Evolutionary conservation across 2,113 vertebrate genomes (phyloP), one percentile per base, ranked within the genome.

Genomic region (Macquaria australasica): DNA sequence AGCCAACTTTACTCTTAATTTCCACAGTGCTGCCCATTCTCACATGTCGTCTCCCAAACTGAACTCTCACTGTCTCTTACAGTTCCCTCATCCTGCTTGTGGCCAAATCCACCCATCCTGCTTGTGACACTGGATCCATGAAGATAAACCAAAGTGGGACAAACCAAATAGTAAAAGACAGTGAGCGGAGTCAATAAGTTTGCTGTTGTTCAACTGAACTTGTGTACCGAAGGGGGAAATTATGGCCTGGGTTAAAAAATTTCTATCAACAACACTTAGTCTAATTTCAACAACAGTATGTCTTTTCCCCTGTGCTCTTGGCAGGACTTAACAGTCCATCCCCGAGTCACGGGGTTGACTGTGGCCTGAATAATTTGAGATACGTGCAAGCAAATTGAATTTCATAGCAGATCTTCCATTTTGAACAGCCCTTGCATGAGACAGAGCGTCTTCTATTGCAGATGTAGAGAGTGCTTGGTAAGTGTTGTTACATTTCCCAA

Each of bases 351-450:
- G 76, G 82, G 90, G 84, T 59, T 77, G 58, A 86, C 68, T 83
- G 77, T 31, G 71, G 59, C 63, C 81, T 37, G 66, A 83, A 90
- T 84, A 62, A 91, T 88, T 86, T 82, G 34, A 81, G 80, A 90
- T 83, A 62, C 23, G 28, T 63, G 84, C 58, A 53, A 86, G 83
- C 55, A 82, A 91, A 89, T 85, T 89, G 31, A 87, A 92, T 92
- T 89, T 91, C 72, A 81, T 66, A 80, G 79, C 53, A 82, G 39
- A 50, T 80, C 67, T 84, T 82, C 37, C 62, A 83, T 74, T 84
- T 77, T 84, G 39, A 88, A 66, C 55, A 81, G 78, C 76, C 73
- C 71, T 83, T 64, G 74, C 79, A 82, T 64, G 3, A 85, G 53
- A 75, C 81, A 70, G 66, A 72, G 71, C 51, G 18, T 83, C 60